Conservation (phyloP, 2,888 invertebrate genomes). For the Drosophila koepferae region DNA sequence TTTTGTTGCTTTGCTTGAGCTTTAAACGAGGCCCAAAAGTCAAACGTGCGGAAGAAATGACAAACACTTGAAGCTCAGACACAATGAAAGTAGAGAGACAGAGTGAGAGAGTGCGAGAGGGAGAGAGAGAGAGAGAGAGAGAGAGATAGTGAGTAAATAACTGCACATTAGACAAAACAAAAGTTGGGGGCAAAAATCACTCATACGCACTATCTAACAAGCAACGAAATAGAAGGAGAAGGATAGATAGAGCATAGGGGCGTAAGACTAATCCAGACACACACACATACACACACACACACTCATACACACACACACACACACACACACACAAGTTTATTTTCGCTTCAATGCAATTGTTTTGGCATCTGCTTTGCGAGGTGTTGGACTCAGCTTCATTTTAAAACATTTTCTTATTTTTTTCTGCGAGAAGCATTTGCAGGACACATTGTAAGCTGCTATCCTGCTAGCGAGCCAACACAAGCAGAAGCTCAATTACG, state of each 20-base stretch:
- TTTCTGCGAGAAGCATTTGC: slow-evolving; percentile 47
- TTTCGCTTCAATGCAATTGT: slow-evolving; percentile 53
- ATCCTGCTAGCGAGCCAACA: slow-evolving; percentile 8
- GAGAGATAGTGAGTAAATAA: slow-evolving; percentile 26
- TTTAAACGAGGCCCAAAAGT: slow-evolving; percentile 27
- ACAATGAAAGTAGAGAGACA: slow-evolving; percentile 1
- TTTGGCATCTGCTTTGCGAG: slow-evolving; percentile 32
- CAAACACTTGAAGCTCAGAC: slow-evolving; percentile 46
- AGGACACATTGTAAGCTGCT: slow-evolving; percentile 33
- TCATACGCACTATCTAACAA: slow-evolving; percentile 46
- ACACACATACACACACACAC: slow-evolving; percentile 16
- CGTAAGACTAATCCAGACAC: slow-evolving; percentile 8
- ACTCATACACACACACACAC: slow-evolving; percentile 16
- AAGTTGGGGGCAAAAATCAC: slow-evolving; percentile 47
- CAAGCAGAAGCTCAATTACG: slow-evolving; percentile 24
- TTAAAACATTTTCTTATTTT: slow-evolving; percentile 21
- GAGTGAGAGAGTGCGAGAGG: background rate
- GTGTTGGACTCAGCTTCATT: slow-evolving; percentile 36
- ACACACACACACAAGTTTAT: slow-evolving; percentile 29
- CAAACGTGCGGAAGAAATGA: slow-evolving; percentile 54
- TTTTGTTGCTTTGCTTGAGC: slow-evolving; percentile 3
- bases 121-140: background rate
- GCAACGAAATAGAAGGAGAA: slow-evolving; percentile 10
- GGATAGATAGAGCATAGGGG: background rate
- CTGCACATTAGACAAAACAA: slow-evolving; percentile 40